These are phyloP conservation scores for Lemur catta DNA, from an alignment of 2,797 vertebrate genomes.

Conservation along the genomic window DNA sequence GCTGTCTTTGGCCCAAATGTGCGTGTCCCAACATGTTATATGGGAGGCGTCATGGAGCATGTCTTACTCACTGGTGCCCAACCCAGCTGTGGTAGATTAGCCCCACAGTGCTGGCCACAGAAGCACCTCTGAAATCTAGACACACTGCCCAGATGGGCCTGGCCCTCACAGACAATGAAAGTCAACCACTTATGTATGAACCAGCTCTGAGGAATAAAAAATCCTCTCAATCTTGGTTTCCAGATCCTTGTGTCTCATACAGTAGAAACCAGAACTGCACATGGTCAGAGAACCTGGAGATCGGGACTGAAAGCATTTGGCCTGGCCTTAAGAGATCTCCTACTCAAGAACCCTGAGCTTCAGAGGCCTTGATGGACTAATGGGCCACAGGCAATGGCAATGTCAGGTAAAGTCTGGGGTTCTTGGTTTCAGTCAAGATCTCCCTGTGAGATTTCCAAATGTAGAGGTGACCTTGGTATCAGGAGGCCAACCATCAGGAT, in stretches of 20 bases:
- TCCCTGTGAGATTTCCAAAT: background rate
- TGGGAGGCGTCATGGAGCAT: background rate
- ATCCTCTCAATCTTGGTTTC: background rate
- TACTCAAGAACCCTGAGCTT: background rate
- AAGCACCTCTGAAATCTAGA: background rate
- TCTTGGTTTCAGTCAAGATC: background rate
- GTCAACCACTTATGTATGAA: background rate
- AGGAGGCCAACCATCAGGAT: background rate
- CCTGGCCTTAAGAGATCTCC: background rate
- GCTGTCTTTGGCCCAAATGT: background rate
- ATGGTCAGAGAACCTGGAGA: background rate
- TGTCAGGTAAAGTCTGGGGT: background rate
- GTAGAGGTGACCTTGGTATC: background rate
- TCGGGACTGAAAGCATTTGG: background rate
- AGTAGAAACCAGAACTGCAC: background rate
- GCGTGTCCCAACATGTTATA: background rate
- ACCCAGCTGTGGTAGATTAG: background rate
- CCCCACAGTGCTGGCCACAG: background rate
- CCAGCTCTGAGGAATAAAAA: background rate
- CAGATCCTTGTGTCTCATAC: background rate
- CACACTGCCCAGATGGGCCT: background rate
- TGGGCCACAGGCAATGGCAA: background rate
- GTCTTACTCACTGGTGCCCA: background rate
- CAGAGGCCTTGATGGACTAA: background rate
- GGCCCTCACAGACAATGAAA: background rate